phyloP scores from a whole-genome alignment of 1,140 invertebrate species.

The Papilio polyxenes region DNA sequence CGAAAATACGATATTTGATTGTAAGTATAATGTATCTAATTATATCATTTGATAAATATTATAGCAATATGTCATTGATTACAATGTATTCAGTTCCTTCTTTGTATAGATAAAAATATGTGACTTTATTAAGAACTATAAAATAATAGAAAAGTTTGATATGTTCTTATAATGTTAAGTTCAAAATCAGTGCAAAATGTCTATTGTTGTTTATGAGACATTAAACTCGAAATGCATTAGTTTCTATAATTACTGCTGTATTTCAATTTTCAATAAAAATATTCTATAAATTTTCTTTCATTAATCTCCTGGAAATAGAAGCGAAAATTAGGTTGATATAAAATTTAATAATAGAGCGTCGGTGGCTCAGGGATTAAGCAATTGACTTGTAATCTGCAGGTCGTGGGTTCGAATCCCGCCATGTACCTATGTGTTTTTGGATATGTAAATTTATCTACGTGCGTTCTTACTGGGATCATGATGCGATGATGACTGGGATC shows the following conservation, averaged over 20 bases:
- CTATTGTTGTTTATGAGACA: not conserved
- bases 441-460: too few relatives aligned
- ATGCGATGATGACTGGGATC: too few relatives aligned
- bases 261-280: not conserved
- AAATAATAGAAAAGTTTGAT: not conserved
- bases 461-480: too few relatives aligned
- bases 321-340: not conserved
- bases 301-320: not conserved
- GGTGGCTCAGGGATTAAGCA: not conserved
- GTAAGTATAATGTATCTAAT: not conserved
- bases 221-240: not conserved
- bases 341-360: not conserved
- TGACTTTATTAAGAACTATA: not conserved
- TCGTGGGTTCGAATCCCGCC: too few relatives aligned
- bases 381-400: not conserved
- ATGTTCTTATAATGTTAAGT: too few relatives aligned
- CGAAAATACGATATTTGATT: not conserved
- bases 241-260: not conserved
- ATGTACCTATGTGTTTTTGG: too few relatives aligned
- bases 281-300: not conserved
- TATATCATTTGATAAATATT: not conserved
- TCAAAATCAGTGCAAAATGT: not conserved
- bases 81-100: too few relatives aligned
- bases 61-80: too few relatives aligned
- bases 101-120: not conserved